phyloP scores from a whole-genome alignment of 2,113 vertebrate species.

The Lethenteron camtschaticum region DNA sequence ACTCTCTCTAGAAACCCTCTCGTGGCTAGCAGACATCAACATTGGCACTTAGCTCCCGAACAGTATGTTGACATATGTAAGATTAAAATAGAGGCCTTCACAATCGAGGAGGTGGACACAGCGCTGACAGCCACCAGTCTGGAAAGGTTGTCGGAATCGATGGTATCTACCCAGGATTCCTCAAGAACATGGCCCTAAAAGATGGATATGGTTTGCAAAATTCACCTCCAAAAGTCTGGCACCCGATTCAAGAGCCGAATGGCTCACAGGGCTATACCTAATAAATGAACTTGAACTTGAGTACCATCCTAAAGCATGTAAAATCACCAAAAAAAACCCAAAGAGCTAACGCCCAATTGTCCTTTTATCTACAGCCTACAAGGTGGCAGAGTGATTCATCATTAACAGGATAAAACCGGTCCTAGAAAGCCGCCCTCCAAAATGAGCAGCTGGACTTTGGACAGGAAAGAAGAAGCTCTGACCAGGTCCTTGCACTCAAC shows the following conservation, averaged over 20 bases:
- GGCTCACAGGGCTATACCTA: no score
- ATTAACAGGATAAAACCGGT: slow-evolving; percentile 3
- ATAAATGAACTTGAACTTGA: no score
- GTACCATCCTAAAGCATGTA: slow-evolving; percentile 1
- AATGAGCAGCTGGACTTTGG: background rate
- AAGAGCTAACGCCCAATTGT: background rate
- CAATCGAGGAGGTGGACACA: background rate
- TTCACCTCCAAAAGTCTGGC: background rate
- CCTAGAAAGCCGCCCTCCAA: background rate
- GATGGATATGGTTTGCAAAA: slow-evolving; percentile 1
- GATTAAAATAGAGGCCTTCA: no score
- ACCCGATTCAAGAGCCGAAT: no score
- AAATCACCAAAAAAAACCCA: background rate
- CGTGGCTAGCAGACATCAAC: no score
- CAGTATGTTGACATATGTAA: no score
- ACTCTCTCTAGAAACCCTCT: no score
- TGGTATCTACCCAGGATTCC: background rate
- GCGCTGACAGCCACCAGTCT: slow-evolving; percentile 1
- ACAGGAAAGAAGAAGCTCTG: no score
- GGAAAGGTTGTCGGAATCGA: background rate
- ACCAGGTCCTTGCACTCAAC: no score
- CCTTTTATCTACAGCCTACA: background rate
- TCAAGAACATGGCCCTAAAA: slow-evolving; percentile 1
- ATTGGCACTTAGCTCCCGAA: no score
- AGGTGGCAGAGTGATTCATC: background rate